Evolutionary conservation across 2,113 vertebrate genomes (phyloP).

Genomic region (Mystacornis crossleyi): DNA sequence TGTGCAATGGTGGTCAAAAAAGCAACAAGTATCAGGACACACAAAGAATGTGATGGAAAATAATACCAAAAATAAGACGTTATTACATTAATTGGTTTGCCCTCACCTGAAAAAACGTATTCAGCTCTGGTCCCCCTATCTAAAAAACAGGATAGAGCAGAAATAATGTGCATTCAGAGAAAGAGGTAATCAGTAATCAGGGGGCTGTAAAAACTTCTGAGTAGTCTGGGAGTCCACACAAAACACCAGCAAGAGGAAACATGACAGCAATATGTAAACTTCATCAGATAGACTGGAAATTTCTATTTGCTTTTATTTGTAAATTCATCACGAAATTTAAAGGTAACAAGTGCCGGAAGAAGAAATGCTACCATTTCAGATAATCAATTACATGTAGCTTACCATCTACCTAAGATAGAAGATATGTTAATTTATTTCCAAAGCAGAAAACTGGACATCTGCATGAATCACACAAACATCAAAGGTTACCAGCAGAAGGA

Average conservation of each 20-base stretch:
- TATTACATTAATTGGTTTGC: constrained; percentile 1
- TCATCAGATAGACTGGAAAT: background rate
- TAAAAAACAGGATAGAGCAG: constrained; percentile 29
- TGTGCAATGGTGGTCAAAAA: background rate
- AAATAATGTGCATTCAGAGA: background rate
- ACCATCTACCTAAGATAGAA: background rate
- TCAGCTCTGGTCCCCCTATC: constrained; percentile 43
- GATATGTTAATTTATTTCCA: background rate
- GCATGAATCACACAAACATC: background rate
- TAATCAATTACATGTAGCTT: background rate
- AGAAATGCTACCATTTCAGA: background rate
- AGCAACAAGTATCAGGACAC: background rate
- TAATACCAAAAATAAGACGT: background rate
- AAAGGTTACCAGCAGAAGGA: background rate
- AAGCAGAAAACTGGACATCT: background rate
- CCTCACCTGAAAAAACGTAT: constrained; percentile 40
- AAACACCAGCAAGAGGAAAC: background rate
- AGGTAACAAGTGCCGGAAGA: background rate
- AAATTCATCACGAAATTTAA: background rate
- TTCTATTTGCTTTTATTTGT: background rate
- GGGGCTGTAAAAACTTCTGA: background rate
- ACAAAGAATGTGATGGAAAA: background rate
- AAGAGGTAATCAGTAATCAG: background rate
- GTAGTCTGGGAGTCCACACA: background rate
- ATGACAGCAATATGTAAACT: background rate